Percentiles rank a stretch among this genome's conserved stretches.
These are phyloP conservation scores for Protophormia terraenovae DNA, from an alignment of 2,888 invertebrate genomes.

Conservation along the genomic window DNA sequence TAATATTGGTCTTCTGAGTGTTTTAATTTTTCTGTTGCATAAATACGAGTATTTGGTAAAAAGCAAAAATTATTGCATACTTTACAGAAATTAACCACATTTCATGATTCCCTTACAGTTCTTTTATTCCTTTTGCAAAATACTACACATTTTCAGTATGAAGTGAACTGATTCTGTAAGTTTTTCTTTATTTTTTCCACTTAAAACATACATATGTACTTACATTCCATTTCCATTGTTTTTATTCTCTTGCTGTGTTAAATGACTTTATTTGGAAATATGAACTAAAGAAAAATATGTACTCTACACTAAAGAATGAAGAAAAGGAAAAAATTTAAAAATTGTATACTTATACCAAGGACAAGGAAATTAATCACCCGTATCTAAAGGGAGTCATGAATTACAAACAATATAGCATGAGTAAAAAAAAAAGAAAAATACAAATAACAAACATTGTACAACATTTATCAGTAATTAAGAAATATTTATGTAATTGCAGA, in stretches of 20 bases:
- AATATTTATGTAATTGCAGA: constrained; percentile 51
- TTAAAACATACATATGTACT: background rate
- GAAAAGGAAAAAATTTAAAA: background rate
- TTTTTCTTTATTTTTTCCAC: background rate
- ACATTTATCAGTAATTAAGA: constrained; percentile 60
- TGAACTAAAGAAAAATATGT: constrained; percentile 53
- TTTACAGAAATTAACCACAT: constrained; percentile 79
- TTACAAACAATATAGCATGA: constrained; percentile 16
- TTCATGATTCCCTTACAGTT: constrained; percentile 67
- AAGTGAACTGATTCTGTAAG: constrained; percentile 22
- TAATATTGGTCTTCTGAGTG: background rate
- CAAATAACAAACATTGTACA: constrained; percentile 20
- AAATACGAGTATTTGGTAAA: constrained; percentile 69
- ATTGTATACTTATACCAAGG: constrained; percentile 40
- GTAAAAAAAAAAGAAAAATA: constrained; percentile 1
- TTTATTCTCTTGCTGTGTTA: constrained; percentile 29
- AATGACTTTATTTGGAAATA: constrained; percentile 59
- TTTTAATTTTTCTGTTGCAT: constrained; percentile 34
- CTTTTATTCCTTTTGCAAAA: constrained; percentile 16
- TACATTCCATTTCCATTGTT: constrained; percentile 17
- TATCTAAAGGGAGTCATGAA: constrained; percentile 64
- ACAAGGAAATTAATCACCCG: constrained; percentile 62
- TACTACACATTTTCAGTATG: constrained; percentile 4
- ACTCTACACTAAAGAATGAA: constrained; percentile 13
- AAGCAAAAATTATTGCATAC: constrained; percentile 78